phyloP scores from a whole-genome alignment of 2,888 invertebrate genomes.

The Apoda limacodes region DNA sequence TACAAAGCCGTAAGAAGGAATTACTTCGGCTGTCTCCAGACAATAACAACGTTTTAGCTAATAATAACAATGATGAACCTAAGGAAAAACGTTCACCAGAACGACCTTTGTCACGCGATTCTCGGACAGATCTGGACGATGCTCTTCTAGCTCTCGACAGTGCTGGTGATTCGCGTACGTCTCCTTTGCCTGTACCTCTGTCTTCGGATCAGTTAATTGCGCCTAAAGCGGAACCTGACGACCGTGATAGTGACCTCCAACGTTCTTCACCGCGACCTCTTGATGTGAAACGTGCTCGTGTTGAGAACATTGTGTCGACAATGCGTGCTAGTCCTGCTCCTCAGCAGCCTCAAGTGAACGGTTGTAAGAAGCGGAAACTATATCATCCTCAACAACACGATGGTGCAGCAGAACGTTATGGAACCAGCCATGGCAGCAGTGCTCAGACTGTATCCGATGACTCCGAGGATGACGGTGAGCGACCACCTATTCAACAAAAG shows the following conservation, averaged over 20 bases:
- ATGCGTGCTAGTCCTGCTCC: slow-evolving; percentile 91
- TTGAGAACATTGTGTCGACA: slow-evolving; percentile 94
- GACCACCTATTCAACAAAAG: slow-evolving; percentile 84
- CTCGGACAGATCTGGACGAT: slow-evolving; percentile 71
- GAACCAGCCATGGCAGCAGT: slow-evolving; percentile 58
- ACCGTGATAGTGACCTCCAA: slow-evolving; percentile 71
- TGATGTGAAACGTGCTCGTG: slow-evolving; percentile 91
- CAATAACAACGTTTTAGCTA: slow-evolving; percentile 70
- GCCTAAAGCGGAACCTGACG: slow-evolving; percentile 76
- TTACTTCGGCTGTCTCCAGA: slow-evolving; percentile 74
- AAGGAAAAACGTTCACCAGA: slow-evolving; percentile 66
- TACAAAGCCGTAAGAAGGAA: slow-evolving; percentile 89
- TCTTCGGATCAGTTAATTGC: slow-evolving; percentile 67
- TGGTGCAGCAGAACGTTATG: slow-evolving; percentile 72
- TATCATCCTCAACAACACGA: slow-evolving; percentile 96
- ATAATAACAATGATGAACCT: slow-evolving; percentile 68
- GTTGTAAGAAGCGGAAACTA: slow-evolving; percentile 95
- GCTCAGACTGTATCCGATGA: slow-evolving; percentile 71
- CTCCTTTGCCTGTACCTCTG: slow-evolving; percentile 69
- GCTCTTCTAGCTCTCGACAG: slow-evolving; percentile 72
- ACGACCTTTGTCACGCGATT: slow-evolving; percentile 75
- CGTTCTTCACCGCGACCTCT: slow-evolving; percentile 71
- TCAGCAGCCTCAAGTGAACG: slow-evolving; percentile 81
- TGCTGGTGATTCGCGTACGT: slow-evolving; percentile 53
- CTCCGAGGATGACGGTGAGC: slow-evolving; percentile 82